These are phyloP conservation scores for Amblyraja radiata DNA, from an alignment of 2,797 vertebrate species.

Conservation along the genomic window DNA sequence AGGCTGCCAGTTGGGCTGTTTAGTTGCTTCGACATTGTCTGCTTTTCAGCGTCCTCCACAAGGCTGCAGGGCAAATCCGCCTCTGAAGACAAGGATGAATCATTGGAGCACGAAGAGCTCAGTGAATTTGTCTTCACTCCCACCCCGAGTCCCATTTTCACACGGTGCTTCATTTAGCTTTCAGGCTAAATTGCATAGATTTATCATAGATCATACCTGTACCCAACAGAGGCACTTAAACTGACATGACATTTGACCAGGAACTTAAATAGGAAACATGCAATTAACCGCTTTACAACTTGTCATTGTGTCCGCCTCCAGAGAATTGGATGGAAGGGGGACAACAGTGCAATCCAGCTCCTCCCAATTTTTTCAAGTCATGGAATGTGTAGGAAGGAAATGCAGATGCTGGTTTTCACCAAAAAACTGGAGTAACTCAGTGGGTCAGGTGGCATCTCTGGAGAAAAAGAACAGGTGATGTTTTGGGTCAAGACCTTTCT, in stretches of 20 bases:
- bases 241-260: neutral
- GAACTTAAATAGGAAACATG: neutral
- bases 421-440: too few species aligned
- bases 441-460: too few species aligned
- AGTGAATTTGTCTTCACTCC: neutral
- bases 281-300: neutral
- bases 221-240: neutral
- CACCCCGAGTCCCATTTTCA: neutral
- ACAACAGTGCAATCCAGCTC: neutral
- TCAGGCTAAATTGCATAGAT: neutral
- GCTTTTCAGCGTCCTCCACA: neutral
- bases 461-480: too few species aligned
- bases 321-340: neutral
- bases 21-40: neutral
- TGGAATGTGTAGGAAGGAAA: too few species aligned
- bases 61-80: neutral
- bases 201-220: neutral
- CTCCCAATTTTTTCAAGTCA: neutral
- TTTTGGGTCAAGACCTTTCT: too few species aligned
- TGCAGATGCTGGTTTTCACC: too few species aligned
- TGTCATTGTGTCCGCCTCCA: neutral
- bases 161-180: neutral
- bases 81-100: neutral
- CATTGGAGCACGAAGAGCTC: neutral
- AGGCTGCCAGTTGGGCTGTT: neutral